Base-by-base conservation (phyloP, 2,797 vertebrate species). In the Harpagifer antarcticus region DNA sequence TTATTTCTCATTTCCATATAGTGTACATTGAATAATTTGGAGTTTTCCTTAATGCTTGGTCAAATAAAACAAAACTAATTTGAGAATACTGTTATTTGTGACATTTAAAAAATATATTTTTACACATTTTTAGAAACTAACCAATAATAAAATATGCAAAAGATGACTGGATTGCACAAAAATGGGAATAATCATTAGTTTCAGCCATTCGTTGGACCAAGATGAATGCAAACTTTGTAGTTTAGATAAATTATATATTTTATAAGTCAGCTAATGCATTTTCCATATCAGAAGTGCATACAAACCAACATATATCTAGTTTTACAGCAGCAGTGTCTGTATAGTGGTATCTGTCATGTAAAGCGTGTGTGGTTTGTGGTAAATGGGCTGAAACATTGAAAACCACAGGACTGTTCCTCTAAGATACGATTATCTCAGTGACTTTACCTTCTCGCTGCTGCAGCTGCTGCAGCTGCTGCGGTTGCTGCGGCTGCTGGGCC, bases 391-490 rank as follows among this genome's bases (percentile, higher is more conserved):
- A 53, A 82, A 56, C 63, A 44, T 23, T 12, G n/a, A 33, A 62
- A 58, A 57, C 62, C 68, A 33, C 55, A 27, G 63, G 60, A 20
- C 68, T 68, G 76, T 82, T 52, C 43, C 15, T 61, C 7, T 19
- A 3, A 69, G 70, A 87, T 69, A 79, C 7, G 76, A 68, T 61
- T 27, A 27, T 45, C 31, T 70, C 19, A 72, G 19, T 64, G 54
- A 50, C 33, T 86, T 91, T 93, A 97, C 96, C 96, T 94, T 97
- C 97, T 63, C 96, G 94, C 47, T 97, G 97, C 81, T 97, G 96
- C 65, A 96, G 96, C 84, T 97, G 97, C 45, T 96, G 94, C 0
- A 96, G 96, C 84, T 97, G 97, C 45, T 96, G 94, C 0, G 95
- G 97, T 23, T 96, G 96, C 1, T 96, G 96, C 0, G 96, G 96